phyloP scores from a whole-genome alignment of 2,113 vertebrate genomes.

The Haliaeetus leucogaster region DNA sequence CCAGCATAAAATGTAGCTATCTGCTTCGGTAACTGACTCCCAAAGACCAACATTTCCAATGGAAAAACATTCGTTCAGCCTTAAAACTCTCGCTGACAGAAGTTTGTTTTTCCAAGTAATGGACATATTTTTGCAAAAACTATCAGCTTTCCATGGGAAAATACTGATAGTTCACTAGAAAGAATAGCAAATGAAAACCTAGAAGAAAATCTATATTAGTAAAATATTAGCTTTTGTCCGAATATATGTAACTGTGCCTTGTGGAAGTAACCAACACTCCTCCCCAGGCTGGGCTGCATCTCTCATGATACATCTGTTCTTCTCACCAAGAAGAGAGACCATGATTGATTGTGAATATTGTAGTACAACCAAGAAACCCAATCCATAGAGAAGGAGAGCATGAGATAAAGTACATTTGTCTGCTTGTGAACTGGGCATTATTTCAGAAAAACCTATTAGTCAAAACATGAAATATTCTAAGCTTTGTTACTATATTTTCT shows the following conservation, averaged over 20 bases:
- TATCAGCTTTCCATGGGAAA: background rate
- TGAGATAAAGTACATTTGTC: background rate
- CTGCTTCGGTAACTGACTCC: background rate
- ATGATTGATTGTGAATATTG: background rate
- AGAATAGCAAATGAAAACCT: background rate
- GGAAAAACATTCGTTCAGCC: background rate
- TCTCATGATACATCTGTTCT: background rate
- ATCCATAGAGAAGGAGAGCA: background rate
- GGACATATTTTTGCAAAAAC: slow-evolving; percentile 18
- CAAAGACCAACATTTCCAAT: background rate
- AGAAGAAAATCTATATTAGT: background rate
- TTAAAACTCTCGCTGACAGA: background rate
- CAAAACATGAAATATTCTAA: background rate
- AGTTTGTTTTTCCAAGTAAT: background rate
- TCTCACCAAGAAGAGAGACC: background rate
- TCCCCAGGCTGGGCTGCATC: background rate
- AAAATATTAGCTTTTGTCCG: background rate
- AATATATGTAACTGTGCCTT: background rate
- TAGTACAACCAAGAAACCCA: background rate
- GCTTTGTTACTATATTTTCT: background rate
- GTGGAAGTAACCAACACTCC: background rate
- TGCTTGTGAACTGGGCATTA: background rate
- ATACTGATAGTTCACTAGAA: background rate
- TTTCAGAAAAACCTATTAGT: background rate
- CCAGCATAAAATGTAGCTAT: background rate